Evolutionary conservation across 2,888 invertebrate species (phyloP), one percentile per base, ranked within the genome.

Genomic region (Zaprionus lineosus): DNA sequence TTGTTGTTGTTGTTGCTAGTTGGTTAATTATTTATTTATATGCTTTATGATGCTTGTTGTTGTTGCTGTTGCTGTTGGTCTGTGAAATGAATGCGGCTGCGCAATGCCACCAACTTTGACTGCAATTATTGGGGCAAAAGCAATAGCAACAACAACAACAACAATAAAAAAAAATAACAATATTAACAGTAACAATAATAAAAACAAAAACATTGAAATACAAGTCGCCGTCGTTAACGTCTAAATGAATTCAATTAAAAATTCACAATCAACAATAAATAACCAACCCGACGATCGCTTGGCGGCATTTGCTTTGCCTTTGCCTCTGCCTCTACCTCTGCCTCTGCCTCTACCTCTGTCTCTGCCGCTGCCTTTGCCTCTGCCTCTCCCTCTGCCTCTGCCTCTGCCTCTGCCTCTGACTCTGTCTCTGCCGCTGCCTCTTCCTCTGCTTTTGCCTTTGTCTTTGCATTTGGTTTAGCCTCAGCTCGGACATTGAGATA

Each of bases 221-320:
- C 34, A 52, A n/a, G 19, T 51, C 40, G 16, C 28, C 36, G 41
- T 56, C 48, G 68, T 59, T 64, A 40, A 26, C 48, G 53, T 53
- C 51, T 41, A 61, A 75, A 65, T 68, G 64, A 76, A 84, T 78
- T 84, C 74, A 82, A 81, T 84, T 81, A 81, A 81, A 79, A 81
- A 84, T 70, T 56, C 74, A 70, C 74, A 71, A 67, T 71, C 60
- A 61, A 74, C 67, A 65, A 76, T 79, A 83, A 83, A 79, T 75
- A 75, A 75, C 59, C 29, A 43, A 63, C 57, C 41, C 52, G 31
- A n/a, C n/a, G n/a, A 64, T 18, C 40, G 63, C 47, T 67, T 48
- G 64, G 76, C 73, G 60, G 60, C 74, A 62, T 78, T 79, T 50
- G 34, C 46, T 51, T 66, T 71, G 58, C 44, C 39, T 62, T 63